Conservation (phyloP, 2,888 invertebrate species). For the Automeris io region DNA sequence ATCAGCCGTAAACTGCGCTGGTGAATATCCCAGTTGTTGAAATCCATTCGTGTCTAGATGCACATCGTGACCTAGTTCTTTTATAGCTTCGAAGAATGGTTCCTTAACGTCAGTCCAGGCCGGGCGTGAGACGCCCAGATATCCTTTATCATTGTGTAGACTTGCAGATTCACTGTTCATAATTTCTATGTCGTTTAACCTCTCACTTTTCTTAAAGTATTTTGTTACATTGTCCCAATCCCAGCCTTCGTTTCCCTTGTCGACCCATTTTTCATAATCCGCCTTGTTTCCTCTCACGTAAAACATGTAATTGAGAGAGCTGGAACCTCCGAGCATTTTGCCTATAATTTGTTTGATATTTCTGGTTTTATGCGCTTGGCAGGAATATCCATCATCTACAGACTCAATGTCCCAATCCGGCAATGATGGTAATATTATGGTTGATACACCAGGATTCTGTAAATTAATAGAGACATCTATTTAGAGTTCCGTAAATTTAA, state of each 20-base stretch:
- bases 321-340: conserved; percentile 81
- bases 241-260: conserved; percentile 74
- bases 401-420: conserved; percentile 41
- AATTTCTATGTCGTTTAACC: conserved; percentile 20
- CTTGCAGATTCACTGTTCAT: conserved; percentile 37
- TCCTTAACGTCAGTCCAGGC: conserved; percentile 42
- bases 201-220: conserved; percentile 46
- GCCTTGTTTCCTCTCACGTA: conserved; percentile 79
- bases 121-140: conserved; percentile 37
- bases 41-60: conserved; percentile 32
- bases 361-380: conserved; percentile 30
- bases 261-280: conserved; percentile 76
- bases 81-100: conserved; percentile 39
- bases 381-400: conserved; percentile 34
- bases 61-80: conserved; percentile 32
- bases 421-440: conserved; percentile 24
- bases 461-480: conserved; percentile 9
- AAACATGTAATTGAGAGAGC: conserved; percentile 80
- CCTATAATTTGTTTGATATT: conserved; percentile 71
- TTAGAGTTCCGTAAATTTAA: background rate
- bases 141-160: conserved; percentile 32
- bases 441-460: conserved; percentile 40
- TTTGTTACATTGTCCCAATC: conserved; percentile 32
- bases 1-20: conserved; percentile 26
- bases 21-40: conserved; percentile 31